Percentiles rank a stretch among this genome's conserved stretches.
Evolutionary conservation across 2,888 invertebrate genomes (phyloP).

Genomic region (Epinotia nisella): DNA sequence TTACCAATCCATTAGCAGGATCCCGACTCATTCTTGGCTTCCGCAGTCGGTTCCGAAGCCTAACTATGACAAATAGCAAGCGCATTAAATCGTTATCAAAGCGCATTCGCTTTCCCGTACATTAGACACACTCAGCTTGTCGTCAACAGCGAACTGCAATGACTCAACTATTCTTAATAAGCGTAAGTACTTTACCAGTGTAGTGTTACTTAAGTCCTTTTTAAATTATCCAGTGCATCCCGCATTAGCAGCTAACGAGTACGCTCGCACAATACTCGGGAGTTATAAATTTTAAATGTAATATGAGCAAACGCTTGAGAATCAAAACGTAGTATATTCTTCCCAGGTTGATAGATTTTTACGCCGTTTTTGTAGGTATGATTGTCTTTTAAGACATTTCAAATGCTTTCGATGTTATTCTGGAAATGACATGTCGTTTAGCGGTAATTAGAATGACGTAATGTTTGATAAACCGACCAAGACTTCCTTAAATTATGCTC

Average conservation of each 20-base stretch:
- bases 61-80: conserved; percentile 38
- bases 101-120: conserved; percentile 37
- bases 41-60: not conserved
- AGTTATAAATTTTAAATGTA: conserved; percentile 3
- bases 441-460: conserved; percentile 32
- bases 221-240: conserved; percentile 15
- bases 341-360: not conserved
- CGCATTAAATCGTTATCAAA: conserved; percentile 44
- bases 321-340: not conserved
- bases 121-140: conserved; percentile 39
- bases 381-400: conserved; percentile 6
- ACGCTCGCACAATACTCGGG: conserved; percentile 27
- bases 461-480: conserved; percentile 30
- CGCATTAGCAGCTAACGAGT: conserved; percentile 35
- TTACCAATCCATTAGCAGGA: not conserved
- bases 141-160: conserved; percentile 30
- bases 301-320: not conserved
- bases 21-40: not conserved
- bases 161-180: not conserved
- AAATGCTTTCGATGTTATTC: conserved; percentile 12
- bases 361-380: not conserved
- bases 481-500: conserved; percentile 29
- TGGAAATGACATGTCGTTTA: conserved; percentile 24
- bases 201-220: conserved; percentile 1
- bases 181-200: not conserved